Evolutionary conservation across 2,797 vertebrate genomes (phyloP), one percentile per base, ranked within the genome.

Genomic region (Spinus pinus): DNA sequence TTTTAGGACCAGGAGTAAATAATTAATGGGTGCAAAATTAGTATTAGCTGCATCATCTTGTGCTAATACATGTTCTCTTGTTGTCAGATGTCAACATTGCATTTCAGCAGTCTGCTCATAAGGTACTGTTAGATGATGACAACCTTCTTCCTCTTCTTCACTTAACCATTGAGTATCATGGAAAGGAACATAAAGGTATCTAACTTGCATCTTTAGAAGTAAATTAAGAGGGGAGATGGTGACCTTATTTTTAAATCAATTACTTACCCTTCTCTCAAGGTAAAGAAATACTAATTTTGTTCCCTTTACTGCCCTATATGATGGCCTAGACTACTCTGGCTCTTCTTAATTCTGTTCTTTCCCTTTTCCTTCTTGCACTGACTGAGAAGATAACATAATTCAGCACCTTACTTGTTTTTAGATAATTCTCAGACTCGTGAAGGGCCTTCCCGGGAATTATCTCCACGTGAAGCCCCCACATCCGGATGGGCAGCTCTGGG

Each of bases 401-500:
- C n/a, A 51, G 44, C 33, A 49, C 37, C 44, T 80, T n/a, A 7
- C 89, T 93, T 80, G 69, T 92, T 91, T 94, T 57, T 94, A 99
- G 99, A 99, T 85, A 70, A 96, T 25, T 82, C 98, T 62, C 98
- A 98, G 89, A 89, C 95, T 93, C 98, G 99, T 91, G 99, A 99
- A 61, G 98, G 98, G 49, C 98, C 99, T 80, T 98, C 98, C 61
- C 98, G 99, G 72, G 99, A 99, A 81, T 95, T 98, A 3, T 99
- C 99, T 61, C 99, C 99, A 14, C 98, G 99, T 16, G 99, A 99
- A 95, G 98, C 98, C 62, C 99, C 99, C 3, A 97, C 98, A 5
- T 99, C 99, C 0, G 99, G 99, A 78, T 99, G 99, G 99, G 99
- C 99, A 10, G 99, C 99, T n/a, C 98, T 99, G 21, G 99, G 99